Evolutionary conservation across 2,888 invertebrate genomes (phyloP).

Genomic region (Polydrusus tereticollis): DNA sequence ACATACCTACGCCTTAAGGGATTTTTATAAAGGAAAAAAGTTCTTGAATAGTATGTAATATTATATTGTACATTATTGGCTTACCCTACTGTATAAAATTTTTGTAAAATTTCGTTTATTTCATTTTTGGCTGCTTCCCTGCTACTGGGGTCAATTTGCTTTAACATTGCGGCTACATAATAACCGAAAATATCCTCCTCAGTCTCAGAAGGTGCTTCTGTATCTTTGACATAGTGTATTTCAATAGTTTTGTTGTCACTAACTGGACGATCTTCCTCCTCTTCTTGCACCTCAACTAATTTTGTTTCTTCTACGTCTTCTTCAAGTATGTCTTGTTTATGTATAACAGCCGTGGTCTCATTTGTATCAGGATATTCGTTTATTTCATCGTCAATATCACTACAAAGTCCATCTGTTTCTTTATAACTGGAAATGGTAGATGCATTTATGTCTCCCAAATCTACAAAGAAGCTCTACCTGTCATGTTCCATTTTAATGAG

Average conservation of each 20-base stretch:
- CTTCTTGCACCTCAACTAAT: not conserved
- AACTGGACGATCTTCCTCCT: not conserved
- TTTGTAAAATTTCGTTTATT: not conserved
- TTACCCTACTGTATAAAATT: not conserved
- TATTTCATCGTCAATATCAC: not conserved
- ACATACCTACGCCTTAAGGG: no score
- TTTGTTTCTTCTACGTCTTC: not conserved
- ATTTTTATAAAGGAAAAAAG: no score
- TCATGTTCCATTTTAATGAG: no score
- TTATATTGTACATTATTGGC: no score
- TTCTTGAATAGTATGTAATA: no score
- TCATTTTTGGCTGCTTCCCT: not conserved
- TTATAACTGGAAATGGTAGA: no score
- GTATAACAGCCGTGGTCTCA: no score
- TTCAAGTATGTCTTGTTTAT: not conserved
- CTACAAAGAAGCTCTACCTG: no score
- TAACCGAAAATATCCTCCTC: conserved; percentile 2
- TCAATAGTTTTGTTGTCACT: not conserved
- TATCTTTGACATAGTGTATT: not conserved
- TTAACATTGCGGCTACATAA: conserved; percentile 10
- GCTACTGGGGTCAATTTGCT: not conserved
- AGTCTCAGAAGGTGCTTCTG: not conserved
- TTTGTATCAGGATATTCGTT: no score
- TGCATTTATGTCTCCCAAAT: not conserved
- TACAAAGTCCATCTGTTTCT: no score